Evolutionary conservation across 2,888 invertebrate species (phyloP).

Genomic region (Nineta flava): DNA sequence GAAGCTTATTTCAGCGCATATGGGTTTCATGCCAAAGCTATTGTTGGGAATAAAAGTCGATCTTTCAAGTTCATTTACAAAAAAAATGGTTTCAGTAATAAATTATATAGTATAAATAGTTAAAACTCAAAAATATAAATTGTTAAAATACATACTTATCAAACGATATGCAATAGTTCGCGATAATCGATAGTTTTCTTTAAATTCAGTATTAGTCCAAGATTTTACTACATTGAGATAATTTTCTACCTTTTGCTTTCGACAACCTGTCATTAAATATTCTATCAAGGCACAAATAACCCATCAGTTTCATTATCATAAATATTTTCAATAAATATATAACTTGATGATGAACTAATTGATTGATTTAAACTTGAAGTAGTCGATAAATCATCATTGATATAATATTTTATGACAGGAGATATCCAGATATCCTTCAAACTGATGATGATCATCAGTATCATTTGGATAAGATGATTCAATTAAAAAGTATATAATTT

Average conservation of each 20-base stretch:
- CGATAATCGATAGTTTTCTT: background rate
- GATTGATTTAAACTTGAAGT: background rate
- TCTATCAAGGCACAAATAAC: conserved; percentile 5
- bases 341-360: conserved; percentile 2
- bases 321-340: background rate
- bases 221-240: conserved; percentile 1
- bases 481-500: background rate
- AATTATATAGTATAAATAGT: background rate
- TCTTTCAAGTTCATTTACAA: conserved; percentile 6
- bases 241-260: conserved; percentile 3
- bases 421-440: too few relatives aligned
- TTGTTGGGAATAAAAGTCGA: conserved; percentile 6
- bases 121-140: background rate
- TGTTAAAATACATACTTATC: background rate
- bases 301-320: conserved; percentile 3
- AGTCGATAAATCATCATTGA: background rate
- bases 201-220: background rate
- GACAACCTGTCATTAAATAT: background rate
- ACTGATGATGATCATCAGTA: conserved; percentile 1
- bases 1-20: conserved; percentile 8
- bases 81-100: background rate
- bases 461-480: background rate
- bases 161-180: background rate
- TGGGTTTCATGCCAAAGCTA: conserved; percentile 6
- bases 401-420: too few relatives aligned